Evolutionary conservation across 2,797 vertebrate species (phyloP).

Genomic region (Tokudaia tokunoshimensis): DNA sequence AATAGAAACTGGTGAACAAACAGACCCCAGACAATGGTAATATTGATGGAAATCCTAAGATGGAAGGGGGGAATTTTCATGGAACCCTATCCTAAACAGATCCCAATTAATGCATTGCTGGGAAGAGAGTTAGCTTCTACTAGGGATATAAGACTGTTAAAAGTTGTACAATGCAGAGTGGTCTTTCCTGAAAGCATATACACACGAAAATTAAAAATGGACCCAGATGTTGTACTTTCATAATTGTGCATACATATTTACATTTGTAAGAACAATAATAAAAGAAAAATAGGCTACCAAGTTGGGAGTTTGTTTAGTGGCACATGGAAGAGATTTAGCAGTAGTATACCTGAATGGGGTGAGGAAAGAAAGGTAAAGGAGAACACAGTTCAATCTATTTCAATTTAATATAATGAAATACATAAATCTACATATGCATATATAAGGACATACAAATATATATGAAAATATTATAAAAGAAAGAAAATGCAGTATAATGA

Average conservation of each 20-base stretch:
- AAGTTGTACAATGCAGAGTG: not conserved
- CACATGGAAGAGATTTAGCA: not conserved
- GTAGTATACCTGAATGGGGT: not conserved
- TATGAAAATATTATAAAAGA: not conserved
- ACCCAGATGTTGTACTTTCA: not conserved
- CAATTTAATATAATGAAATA: not conserved
- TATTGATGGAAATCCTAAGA: too few species aligned
- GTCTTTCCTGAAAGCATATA: not conserved
- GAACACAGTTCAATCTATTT: not conserved
- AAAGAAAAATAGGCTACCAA: not conserved
- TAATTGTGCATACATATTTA: not conserved
- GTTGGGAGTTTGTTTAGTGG: not conserved
- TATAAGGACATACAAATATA: too few species aligned
- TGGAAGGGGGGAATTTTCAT: not conserved
- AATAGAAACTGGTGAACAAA: not conserved
- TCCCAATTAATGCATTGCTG: not conserved
- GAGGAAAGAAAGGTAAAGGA: not conserved
- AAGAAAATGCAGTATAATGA: not conserved
- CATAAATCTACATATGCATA: too few species aligned
- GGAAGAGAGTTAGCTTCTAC: not conserved
- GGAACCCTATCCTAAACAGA: not conserved
- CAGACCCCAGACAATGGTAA: rapidly evolving
- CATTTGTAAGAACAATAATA: not conserved
- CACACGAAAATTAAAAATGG: not conserved
- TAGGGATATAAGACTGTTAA: rapidly evolving